phyloP scores from a whole-genome alignment of 2,888 invertebrate genomes.

The Macroteleia sp. region DNA sequence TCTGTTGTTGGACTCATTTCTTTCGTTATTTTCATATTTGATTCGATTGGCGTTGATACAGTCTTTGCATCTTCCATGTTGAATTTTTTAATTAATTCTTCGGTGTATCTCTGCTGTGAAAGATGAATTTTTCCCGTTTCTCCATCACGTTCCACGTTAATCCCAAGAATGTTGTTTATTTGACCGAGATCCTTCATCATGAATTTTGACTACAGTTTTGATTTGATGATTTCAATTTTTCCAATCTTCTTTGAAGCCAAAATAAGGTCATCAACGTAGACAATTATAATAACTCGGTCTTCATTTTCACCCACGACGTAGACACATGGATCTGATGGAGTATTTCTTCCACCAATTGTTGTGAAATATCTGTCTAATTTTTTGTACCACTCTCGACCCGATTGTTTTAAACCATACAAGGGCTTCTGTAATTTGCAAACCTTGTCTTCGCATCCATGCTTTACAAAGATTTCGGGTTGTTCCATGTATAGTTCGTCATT shows the following conservation, averaged over 20 bases:
- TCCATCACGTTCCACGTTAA: slow-evolving; percentile 45
- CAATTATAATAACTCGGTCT: slow-evolving; percentile 38
- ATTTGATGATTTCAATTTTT: slow-evolving; percentile 30
- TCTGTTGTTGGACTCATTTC: slow-evolving; percentile 24
- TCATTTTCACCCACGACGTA: slow-evolving; percentile 34
- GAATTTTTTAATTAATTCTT: slow-evolving; percentile 58
- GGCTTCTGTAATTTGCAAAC: slow-evolving; percentile 29
- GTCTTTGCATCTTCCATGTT: slow-evolving; percentile 41
- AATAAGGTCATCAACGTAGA: slow-evolving; percentile 58
- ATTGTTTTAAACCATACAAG: slow-evolving; percentile 40
- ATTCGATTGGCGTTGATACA: slow-evolving; percentile 60
- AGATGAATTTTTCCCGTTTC: slow-evolving; percentile 57
- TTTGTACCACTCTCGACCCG: slow-evolving; percentile 31
- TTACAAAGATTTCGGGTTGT: slow-evolving; percentile 3
- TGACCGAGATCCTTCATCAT: too few species aligned
- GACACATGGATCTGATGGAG: slow-evolving; percentile 53
- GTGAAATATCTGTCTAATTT: slow-evolving; percentile 1
- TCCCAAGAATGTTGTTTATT: slow-evolving; percentile 49
- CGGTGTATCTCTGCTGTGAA: slow-evolving; percentile 55
- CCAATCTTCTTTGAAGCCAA: slow-evolving; percentile 49
- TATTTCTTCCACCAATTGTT: too few species aligned
- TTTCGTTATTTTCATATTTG: slow-evolving; percentile 52
- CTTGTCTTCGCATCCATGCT: slow-evolving; percentile 11
- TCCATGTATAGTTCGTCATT: slow-evolving; percentile 38
- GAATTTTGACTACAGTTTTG: slow-evolving; percentile 43